Base-by-base conservation (phyloP, 2,113 vertebrate species). In the rat (Rattus norvegicus) region DNA sequence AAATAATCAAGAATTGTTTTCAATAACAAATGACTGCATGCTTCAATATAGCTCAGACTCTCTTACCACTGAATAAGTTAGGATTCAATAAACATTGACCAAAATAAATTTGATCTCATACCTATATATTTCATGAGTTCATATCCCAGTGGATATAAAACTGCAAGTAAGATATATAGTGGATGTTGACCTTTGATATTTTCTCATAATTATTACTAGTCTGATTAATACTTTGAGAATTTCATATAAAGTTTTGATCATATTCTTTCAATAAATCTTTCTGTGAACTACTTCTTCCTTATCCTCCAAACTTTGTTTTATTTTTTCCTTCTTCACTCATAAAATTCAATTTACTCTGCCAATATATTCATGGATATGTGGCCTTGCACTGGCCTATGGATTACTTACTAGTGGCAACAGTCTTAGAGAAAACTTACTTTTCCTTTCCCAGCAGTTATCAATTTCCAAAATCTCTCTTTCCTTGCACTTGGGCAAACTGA, bases 1-100 rank as follows among this genome's bases (percentile, higher is more conserved):
- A 98, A 98, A 98, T 97, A 97, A 97, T 79, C 88, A 94, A 91
- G 96, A 98, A 97, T 52, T 76, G 96, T 98, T 97, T 92, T 72
- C 96, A 97, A 95, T 98, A 97, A 93, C 98, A 98, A 97, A 98
- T 98, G 97, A 96, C 92, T 97, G 95, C 85, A 95, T 3, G 26
- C 91, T 98, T 97, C 88, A 95, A 61, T 92, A 93, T 95, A 96
- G 83, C 84, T 98, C 77, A 97, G 97, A 97, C 79, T 47, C 63
- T 85, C 92, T 76, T 76, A 96, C 98, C 95, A 98, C 47, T 72
- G 24, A 92, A 92, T 10, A 96, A 84, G 63, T 94, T 47, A 36
- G 33, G 30, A n/a, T 89, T 97, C 96, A 97, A 96, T 94, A 89
- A 91, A 97, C 59, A 93, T 54, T 65, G 95, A 95, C 83, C 77